Percentiles rank a stretch among this genome's conserved stretches.
Conservation (phyloP, 2,888 invertebrate genomes). For the Pandemis heparana region DNA sequence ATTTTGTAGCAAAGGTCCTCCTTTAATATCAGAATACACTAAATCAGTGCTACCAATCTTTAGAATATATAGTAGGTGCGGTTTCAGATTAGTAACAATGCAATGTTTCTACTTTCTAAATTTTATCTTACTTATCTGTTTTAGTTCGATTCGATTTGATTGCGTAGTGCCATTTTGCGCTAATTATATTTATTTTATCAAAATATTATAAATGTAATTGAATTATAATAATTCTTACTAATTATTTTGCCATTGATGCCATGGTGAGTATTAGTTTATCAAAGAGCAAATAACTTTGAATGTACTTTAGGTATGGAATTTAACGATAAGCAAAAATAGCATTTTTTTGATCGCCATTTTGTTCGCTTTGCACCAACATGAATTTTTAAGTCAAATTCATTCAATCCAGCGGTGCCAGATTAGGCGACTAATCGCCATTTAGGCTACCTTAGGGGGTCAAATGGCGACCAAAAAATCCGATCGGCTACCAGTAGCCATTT, state of each 20-base stretch:
- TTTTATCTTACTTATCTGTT: not conserved
- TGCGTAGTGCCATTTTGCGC: conserved; percentile 7
- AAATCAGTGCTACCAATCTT: too few species aligned
- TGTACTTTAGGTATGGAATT: not conserved
- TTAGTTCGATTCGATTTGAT: not conserved
- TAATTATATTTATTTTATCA: not conserved
- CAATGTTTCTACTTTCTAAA: too few species aligned
- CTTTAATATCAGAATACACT: too few species aligned
- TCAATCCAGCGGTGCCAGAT: too few species aligned
- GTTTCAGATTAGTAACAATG: not conserved
- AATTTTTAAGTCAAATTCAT: conserved; percentile 7
- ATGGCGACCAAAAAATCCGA: too few species aligned
- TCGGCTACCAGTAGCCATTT: too few species aligned
- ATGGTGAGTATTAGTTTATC: not conserved
- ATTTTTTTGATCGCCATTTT: conserved; percentile 34
- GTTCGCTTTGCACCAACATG: conserved; percentile 37
- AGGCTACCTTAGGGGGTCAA: too few species aligned
- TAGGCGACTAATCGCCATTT: too few species aligned
- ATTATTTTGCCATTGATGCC: not conserved
- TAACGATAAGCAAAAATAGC: conserved; percentile 14
- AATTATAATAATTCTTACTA: not conserved
- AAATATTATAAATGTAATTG: not conserved
- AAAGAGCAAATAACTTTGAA: not conserved
- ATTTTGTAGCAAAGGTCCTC: too few species aligned
- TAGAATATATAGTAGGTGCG: not conserved